phyloP scores from a whole-genome alignment of 2,797 vertebrate genomes.

The Philypnodon macrostomus region DNA sequence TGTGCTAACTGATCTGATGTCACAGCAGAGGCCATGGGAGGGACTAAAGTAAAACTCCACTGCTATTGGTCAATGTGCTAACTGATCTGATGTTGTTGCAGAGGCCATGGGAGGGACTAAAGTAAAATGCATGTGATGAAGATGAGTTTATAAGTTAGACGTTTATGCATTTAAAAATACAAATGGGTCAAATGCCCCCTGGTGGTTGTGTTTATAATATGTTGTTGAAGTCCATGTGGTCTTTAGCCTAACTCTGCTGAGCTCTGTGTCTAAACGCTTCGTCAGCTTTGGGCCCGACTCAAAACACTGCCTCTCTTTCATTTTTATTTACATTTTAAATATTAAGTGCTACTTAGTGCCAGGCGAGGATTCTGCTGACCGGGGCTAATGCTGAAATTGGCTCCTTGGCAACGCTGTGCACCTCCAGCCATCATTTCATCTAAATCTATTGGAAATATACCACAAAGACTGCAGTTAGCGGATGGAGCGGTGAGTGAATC shows the following conservation, averaged over 20 bases:
- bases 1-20: too few relatives aligned
- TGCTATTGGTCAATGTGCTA: too few relatives aligned
- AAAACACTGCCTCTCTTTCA: conserved; percentile 9
- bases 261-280: conserved; percentile 50
- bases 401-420: conserved; percentile 46
- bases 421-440: conserved; percentile 19
- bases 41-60: too few relatives aligned
- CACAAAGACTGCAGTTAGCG: conserved; percentile 15
- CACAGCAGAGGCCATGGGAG: too few relatives aligned
- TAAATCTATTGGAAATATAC: conserved; percentile 42
- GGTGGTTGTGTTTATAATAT: too few relatives aligned
- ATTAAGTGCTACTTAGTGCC: conserved; percentile 48
- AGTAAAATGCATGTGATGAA: too few relatives aligned
- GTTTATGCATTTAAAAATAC: too few relatives aligned
- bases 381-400: conserved; percentile 42
- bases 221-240: conserved; percentile 36
- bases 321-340: conserved; percentile 60
- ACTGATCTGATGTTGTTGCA: too few relatives aligned
- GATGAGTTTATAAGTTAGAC: too few relatives aligned
- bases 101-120: too few relatives aligned
- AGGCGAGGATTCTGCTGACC: conserved; percentile 58
- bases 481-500: neutral
- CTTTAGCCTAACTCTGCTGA: conserved; percentile 53
- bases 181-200: too few relatives aligned
- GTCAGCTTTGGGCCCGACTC: conserved; percentile 29